Evolutionary conservation across 30 jellyfish, hydroid and myxozoan species (phyloP), one percentile per base, ranked within the genome.

Genomic region (Morbakka virulenta): DNA sequence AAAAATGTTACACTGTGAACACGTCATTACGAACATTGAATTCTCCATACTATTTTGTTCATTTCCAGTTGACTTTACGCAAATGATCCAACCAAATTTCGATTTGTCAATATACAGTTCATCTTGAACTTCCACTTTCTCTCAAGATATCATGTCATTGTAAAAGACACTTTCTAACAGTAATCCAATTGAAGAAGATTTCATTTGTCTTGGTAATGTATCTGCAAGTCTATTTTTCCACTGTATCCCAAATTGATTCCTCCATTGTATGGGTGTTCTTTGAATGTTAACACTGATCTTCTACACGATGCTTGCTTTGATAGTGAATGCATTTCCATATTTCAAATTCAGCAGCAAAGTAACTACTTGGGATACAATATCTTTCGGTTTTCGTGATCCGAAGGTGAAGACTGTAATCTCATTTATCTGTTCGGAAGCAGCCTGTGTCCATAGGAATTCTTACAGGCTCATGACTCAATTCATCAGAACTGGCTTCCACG

Each of bases 141-240:
- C 63, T 3, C 50, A 4, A 2, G 79, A 52, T 25, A 72, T 72
- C 4, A 72, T 4, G 28, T 72, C 84, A 52, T 41, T 17, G 50
- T 72, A 72, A 27, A 47, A 72, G 61, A 47, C 83, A 51, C 28
- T 72, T 11, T 50, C 79, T 17, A 35, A 47, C 28, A 72, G 84
- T 32, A 72, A 14, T 24, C 80, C 84, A 72, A 72, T 25, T n/a
- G 51, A n/a, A 12, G 78, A 72, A 17, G 84, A 47, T 35, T 72
- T 62, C 17, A 41, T 24, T n/a, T 27, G 17, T 27, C 26, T 47
- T 41, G 57, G 84, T 35, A 72, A 51, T 2, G 84, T 72, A 52
- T 72, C 84, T 41, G 84, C 84, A 2, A 72, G 50, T 0, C 28
- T 27, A 51, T 24, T 27, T 14, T 72, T 49, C 34, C 27, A 17